Evolutionary conservation across 2,113 vertebrate genomes (phyloP), one percentile per base, ranked within the genome.

Genomic region (Saimiri boliviensis): DNA sequence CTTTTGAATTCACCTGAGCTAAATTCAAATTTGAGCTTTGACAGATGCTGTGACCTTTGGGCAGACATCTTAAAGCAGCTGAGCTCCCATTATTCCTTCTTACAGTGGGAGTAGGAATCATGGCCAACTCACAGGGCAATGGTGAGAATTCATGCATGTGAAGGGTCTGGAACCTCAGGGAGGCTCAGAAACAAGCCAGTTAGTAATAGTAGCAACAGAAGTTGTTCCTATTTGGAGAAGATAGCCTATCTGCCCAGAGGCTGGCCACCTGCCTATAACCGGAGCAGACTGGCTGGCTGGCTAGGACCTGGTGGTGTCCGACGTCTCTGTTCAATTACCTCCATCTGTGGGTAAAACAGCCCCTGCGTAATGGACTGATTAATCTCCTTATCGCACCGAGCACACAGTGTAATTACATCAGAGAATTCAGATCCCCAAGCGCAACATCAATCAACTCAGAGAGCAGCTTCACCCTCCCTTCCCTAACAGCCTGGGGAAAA

Each of bases 371-470:
- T 98, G 98, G 98, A 97, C 98, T 99, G 99, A 99, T 99, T 99
- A 98, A 99, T 99, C 99, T 99, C 98, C 99, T 99, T 99, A 99
- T 99, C 99, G 95, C 96, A 96, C 92, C 93, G 97, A 98, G 98
- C 99, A 98, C 98, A 98, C 98, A 98, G 99, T 99, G 99, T 99
- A 99, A 99, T 99, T 99, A 99, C 98, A 98, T 98, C 98, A 98
- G 97, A 98, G 98, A 98, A 98, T 99, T 98, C 94, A 94, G 97
- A 98, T 98, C 98, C 97, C 97, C 89, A 97, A 99, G 98, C 97
- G 95, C 84, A 94, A 98, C 98, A 99, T 99, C 99, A 98, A 99
- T 99, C 99, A 99, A 98, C 97, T 98, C 96, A 95, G 98, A 98
- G 88, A 85, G 58, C 66, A 81, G 68, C 70, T 73, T 74, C 37